Evolutionary conservation across 2,797 vertebrate genomes (phyloP).

Genomic region (Nyctibius grandis): DNA sequence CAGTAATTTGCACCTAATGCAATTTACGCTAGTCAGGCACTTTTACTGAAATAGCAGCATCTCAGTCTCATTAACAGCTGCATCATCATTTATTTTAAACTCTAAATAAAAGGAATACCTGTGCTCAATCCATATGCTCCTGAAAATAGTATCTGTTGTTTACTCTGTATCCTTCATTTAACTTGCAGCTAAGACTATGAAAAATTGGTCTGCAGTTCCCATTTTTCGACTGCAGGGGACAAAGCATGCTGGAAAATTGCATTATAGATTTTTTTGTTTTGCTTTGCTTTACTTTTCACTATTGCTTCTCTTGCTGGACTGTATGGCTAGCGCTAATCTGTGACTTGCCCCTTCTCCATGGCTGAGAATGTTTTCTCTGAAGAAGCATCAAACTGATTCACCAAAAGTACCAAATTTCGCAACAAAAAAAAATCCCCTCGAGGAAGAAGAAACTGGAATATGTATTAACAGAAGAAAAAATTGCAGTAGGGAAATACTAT

Average conservation of each 20-base stretch:
- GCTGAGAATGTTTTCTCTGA: not conserved
- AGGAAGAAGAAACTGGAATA: not conserved
- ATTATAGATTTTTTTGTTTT: not conserved
- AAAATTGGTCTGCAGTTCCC: not conserved
- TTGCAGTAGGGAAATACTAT: not conserved
- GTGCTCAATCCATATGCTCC: not conserved
- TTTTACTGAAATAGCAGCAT: not conserved
- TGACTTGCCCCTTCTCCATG: not conserved
- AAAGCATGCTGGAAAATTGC: not conserved
- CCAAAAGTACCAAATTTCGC: not conserved
- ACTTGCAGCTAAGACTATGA: not conserved
- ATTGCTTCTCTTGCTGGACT: not conserved
- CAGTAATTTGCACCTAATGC: not conserved
- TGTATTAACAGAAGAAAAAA: not conserved
- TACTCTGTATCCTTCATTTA: not conserved
- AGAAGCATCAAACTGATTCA: not conserved
- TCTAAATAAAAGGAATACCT: not conserved
- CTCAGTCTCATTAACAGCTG: not conserved
- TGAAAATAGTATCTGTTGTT: not conserved
- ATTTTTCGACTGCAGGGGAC: not conserved
- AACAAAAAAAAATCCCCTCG: not conserved
- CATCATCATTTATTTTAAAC: not conserved
- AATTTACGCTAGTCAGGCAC: not conserved
- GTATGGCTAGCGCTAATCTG: rapidly evolving
- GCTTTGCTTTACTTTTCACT: not conserved